phyloP scores from a whole-genome alignment of 1,140 invertebrate genomes.

The Cotesia typhae region DNA sequence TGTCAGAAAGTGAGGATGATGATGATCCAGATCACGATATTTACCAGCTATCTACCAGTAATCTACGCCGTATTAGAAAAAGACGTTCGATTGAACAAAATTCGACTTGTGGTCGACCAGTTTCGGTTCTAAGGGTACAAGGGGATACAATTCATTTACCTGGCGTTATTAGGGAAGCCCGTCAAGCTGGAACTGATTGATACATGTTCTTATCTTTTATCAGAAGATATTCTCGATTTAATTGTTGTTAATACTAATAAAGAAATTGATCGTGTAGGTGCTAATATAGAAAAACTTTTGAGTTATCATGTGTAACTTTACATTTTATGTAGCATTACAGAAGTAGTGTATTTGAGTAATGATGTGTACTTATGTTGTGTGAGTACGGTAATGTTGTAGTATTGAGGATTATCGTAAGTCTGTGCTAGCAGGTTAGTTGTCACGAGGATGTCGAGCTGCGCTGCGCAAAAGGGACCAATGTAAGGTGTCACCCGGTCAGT shows the following conservation, averaged over 20 bases:
- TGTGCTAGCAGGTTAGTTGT: no score
- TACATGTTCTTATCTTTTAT: not conserved
- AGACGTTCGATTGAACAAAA: not conserved
- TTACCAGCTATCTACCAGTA: not conserved
- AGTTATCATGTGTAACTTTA: not conserved
- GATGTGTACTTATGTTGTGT: no score
- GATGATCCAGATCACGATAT: not conserved
- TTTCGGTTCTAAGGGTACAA: not conserved
- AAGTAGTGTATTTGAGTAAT: no score
- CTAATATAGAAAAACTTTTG: conserved; percentile 10
- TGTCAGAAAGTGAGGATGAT: conserved; percentile 5
- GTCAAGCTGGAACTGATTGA: not conserved
- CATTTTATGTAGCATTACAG: no score
- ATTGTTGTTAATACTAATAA: conserved; percentile 9
- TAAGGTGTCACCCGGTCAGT: no score
- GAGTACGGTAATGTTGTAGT: no score
- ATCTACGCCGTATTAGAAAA: not conserved
- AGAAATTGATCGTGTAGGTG: not conserved
- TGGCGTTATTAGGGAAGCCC: not conserved
- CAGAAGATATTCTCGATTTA: not conserved
- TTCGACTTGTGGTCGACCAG: not conserved
- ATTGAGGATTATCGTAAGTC: no score
- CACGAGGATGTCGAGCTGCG: no score
- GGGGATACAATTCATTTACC: conserved; percentile 1
- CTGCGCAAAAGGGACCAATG: no score